Percentiles rank a stretch among this genome's conserved stretches.
These are phyloP conservation scores for Oreohelix idahoensis DNA, from an alignment of 1,140 invertebrate species.

Conservation along the genomic window DNA sequence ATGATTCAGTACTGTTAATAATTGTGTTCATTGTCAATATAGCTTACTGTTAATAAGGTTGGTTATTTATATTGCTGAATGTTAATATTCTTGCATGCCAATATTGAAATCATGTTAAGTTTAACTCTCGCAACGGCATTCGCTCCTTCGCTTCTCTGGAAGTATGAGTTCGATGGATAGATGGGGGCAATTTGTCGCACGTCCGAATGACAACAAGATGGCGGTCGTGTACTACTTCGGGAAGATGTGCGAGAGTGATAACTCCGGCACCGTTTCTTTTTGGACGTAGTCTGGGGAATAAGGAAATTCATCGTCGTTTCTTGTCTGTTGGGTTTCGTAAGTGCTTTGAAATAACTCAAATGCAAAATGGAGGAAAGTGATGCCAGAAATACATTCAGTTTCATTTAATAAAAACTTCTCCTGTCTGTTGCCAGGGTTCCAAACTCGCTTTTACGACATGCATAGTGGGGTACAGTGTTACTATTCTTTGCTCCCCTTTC, in stretches of 20 bases:
- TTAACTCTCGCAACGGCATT: neutral
- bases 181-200: conserved; percentile 14
- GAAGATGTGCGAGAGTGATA: conserved; percentile 22
- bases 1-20: too few species aligned
- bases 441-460: too few species aligned
- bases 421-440: too few species aligned
- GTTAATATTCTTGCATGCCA: too few species aligned
- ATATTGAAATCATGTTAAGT: too few species aligned
- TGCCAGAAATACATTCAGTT: neutral
- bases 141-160: neutral
- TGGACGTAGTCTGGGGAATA: neutral
- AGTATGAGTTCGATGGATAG: neutral
- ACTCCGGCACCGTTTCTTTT: neutral
- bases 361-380: neutral
- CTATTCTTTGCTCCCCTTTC: too few species aligned
- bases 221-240: conserved; percentile 8
- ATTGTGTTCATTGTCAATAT: too few species aligned
- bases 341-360: neutral
- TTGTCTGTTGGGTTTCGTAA: neutral
- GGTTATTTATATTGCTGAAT: too few species aligned
- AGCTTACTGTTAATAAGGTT: too few species aligned
- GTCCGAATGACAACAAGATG: conserved; percentile 22
- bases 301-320: neutral
- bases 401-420: too few species aligned
- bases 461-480: too few species aligned